Conservation (phyloP, 2,888 invertebrate species). For the Gari tellinella region DNA sequence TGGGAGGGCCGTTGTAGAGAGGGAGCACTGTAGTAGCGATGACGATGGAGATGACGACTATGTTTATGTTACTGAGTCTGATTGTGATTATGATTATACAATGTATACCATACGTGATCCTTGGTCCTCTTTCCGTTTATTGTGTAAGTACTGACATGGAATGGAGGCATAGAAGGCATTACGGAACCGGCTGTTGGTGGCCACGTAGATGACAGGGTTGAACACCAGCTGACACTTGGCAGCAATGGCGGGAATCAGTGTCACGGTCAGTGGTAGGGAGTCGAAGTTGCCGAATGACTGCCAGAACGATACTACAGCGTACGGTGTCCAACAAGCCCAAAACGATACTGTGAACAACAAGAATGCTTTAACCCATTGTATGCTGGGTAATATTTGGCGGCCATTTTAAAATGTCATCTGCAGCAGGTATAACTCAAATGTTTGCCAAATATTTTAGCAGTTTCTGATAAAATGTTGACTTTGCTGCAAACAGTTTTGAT, state of each 20-base stretch:
- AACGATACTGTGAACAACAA: neutral
- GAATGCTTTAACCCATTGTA: no score
- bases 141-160: no score
- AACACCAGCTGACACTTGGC: neutral
- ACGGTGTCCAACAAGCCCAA: neutral
- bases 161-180: neutral
- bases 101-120: neutral
- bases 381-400: no score
- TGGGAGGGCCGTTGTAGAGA: no score
- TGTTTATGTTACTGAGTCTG: no score
- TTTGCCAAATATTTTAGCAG: no score
- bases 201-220: slow-evolving; percentile 12
- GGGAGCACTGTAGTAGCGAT: no score
- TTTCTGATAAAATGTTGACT: no score
- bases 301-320: slow-evolving; percentile 5
- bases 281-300: slow-evolving; percentile 7
- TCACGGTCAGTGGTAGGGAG: neutral
- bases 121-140: neutral
- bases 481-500: no score
- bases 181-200: slow-evolving; percentile 4
- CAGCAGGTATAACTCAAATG: no score
- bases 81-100: neutral
- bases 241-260: neutral
- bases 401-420: no score
- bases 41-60: neutral